Percentiles rank a stretch among this genome's conserved stretches.
phyloP scores from a whole-genome alignment of 1,140 invertebrate genomes.

The Parapsyche elsis region DNA sequence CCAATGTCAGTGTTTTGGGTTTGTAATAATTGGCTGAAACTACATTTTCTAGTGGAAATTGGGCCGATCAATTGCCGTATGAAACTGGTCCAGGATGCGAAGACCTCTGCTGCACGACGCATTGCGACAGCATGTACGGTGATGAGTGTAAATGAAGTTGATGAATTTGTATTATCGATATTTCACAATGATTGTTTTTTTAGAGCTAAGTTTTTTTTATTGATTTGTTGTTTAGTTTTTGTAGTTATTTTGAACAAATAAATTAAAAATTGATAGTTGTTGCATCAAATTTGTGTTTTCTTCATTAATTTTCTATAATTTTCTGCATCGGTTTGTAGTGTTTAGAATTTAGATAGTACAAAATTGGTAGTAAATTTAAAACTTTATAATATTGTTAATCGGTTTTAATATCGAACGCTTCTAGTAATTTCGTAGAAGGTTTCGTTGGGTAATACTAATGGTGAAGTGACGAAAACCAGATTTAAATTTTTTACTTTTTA shows the following conservation, averaged over 20 bases:
- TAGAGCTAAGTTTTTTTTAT: not conserved
- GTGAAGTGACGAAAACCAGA: no score
- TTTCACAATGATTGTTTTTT: not conserved
- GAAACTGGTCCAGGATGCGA: slow-evolving; percentile 16
- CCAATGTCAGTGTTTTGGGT: not conserved
- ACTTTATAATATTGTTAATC: no score
- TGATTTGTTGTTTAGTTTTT: not conserved
- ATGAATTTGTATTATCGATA: not conserved
- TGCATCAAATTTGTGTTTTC: not conserved
- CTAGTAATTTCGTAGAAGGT: no score
- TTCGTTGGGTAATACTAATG: no score
- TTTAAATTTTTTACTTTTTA: no score
- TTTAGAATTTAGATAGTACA: no score
- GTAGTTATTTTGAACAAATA: not conserved
- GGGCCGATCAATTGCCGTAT: not conserved
- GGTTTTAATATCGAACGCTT: no score
- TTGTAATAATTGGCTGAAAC: not conserved
- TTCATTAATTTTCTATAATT: no score
- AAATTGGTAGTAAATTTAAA: no score
- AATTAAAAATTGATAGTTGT: not conserved
- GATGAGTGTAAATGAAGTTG: slow-evolving; percentile 1
- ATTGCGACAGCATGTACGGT: slow-evolving; percentile 12
- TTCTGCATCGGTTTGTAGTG: no score
- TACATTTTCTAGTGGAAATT: not conserved
- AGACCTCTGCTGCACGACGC: not conserved